Evolutionary conservation across 2,888 invertebrate species (phyloP).

Genomic region (Drosophila austrosaltans): DNA sequence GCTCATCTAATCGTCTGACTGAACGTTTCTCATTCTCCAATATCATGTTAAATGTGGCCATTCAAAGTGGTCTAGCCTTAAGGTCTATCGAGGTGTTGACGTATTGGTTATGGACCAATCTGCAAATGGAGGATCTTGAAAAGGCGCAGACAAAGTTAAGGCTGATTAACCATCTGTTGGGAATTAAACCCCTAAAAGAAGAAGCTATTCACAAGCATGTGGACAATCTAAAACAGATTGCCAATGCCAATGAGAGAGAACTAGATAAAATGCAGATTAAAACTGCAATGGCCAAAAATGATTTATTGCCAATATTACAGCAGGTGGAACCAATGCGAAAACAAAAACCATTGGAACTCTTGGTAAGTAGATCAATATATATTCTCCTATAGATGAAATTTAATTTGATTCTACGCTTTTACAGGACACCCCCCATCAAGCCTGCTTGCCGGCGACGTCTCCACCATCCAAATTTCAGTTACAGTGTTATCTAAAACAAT

Average conservation of each 20-base stretch:
- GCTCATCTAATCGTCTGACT: constrained; percentile 77
- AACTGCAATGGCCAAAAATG: background rate
- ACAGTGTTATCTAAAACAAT: constrained; percentile 55
- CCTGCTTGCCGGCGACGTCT: background rate
- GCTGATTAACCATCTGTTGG: constrained; percentile 68
- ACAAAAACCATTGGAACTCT: constrained; percentile 52
- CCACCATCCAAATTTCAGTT: constrained; percentile 36
- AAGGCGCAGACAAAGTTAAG: constrained; percentile 74
- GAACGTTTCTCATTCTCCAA: constrained; percentile 71
- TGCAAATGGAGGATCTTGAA: constrained; percentile 79
- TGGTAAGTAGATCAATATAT: constrained; percentile 31
- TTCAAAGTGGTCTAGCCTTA: constrained; percentile 72
- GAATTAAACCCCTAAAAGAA: constrained; percentile 40
- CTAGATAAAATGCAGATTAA: constrained; percentile 35
- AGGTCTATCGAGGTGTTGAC: constrained; percentile 76
- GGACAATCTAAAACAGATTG: constrained; percentile 3
- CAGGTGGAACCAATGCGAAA: constrained; percentile 74
- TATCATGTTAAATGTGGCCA: constrained; percentile 66
- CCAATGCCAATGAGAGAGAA: constrained; percentile 40
- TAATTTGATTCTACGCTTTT: background rate
- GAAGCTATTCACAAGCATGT: background rate
- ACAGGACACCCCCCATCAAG: background rate
- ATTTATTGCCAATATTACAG: constrained; percentile 40
- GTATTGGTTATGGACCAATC: constrained; percentile 77
- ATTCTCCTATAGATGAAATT: background rate